Percentiles rank a stretch among this genome's conserved stretches.
Conservation (phyloP, 2,797 vertebrate species). For the Lemur catta region DNA sequence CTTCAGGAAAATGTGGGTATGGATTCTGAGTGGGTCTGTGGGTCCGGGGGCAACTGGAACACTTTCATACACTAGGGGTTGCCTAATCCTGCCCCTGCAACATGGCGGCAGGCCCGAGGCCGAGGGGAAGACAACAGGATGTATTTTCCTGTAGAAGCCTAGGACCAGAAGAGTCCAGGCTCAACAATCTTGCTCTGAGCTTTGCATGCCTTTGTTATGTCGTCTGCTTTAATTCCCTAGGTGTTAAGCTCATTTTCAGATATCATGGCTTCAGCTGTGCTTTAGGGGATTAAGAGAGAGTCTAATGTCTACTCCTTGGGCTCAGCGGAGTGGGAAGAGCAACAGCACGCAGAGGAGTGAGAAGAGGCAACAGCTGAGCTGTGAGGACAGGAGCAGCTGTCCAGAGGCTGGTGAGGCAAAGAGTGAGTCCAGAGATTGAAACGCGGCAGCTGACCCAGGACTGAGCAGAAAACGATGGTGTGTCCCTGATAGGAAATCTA, state of each 20-base stretch:
- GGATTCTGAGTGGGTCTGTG: neutral
- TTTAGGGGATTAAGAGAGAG: neutral
- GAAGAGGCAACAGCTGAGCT: neutral
- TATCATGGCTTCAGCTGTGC: neutral
- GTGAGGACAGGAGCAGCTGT: neutral
- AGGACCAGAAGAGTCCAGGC: too few relatives aligned
- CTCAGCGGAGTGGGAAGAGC: neutral
- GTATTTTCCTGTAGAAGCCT: neutral
- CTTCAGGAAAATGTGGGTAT: neutral
- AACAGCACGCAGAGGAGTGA: neutral
- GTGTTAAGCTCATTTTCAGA: neutral
- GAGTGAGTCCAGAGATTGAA: neutral
- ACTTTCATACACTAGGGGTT: rapidly evolving
- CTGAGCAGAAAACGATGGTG: neutral
- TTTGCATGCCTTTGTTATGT: neutral
- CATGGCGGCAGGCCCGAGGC: rapidly evolving
- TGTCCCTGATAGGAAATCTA: neutral
- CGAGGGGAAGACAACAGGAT: neutral
- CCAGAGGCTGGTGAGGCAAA: neutral
- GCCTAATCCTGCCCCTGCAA: neutral
- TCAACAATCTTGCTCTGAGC: neutral
- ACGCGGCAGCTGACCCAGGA: neutral
- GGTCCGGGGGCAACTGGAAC: rapidly evolving
- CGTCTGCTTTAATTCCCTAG: neutral
- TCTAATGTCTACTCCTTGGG: neutral